Conservation (phyloP, 2,888 invertebrate genomes). For the Caenorhabditis wallacei region DNA sequence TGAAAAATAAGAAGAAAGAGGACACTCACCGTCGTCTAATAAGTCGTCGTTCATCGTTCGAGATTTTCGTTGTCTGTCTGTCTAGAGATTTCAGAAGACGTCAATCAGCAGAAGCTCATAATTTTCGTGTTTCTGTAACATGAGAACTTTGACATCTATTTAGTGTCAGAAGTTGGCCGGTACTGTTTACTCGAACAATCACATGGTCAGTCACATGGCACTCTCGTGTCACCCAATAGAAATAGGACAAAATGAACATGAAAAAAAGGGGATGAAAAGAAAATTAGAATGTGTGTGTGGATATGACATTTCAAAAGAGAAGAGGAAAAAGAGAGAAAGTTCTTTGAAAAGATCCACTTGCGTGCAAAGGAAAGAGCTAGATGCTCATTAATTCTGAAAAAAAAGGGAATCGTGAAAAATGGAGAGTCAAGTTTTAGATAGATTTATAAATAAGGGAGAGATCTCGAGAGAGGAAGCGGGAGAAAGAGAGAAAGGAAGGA, state of each 20-base stretch:
- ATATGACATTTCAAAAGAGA: too few species aligned
- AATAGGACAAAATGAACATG: conserved; percentile 14
- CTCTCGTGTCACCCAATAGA: conserved; percentile 17
- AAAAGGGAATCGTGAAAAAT: conserved; percentile 19
- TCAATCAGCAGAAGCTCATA: conserved; percentile 42
- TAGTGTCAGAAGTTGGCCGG: conserved; percentile 27
- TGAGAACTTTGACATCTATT: not conserved
- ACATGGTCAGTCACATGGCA: conserved; percentile 55
- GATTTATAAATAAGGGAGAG: not conserved
- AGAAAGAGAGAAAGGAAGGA: conserved; percentile 3
- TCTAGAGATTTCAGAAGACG: conserved; percentile 34
- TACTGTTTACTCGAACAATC: conserved; percentile 61
- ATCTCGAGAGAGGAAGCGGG: not conserved
- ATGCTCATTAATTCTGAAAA: conserved; percentile 34
- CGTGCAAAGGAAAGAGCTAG: conserved; percentile 11
- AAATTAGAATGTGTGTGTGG: not conserved
- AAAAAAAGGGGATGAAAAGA: not conserved
- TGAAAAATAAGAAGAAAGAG: conserved; percentile 17
- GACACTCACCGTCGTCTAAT: conserved; percentile 44
- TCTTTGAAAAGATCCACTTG: conserved; percentile 12
- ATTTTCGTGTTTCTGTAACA: conserved; percentile 33
- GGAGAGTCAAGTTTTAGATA: conserved; percentile 6
- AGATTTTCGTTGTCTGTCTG: not conserved
- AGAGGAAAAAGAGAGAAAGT: not conserved
- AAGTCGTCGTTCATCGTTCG: conserved; percentile 44